phyloP scores from a whole-genome alignment of 2,113 vertebrate genomes.

The Pomatostomus ruficeps region DNA sequence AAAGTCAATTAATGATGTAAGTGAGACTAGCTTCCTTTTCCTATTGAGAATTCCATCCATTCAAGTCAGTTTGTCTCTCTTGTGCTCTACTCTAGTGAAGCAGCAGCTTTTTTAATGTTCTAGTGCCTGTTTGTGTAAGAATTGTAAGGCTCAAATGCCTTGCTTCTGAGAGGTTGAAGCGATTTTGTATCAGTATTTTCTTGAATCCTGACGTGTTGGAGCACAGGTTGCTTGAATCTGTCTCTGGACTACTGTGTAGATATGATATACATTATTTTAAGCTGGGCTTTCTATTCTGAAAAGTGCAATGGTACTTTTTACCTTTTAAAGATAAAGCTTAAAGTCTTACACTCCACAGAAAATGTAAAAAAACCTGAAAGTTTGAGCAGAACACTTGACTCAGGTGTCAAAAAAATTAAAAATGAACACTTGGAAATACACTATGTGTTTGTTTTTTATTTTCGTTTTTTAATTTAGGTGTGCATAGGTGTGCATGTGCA shows the following conservation, averaged over 20 bases:
- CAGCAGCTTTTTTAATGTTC: neutral
- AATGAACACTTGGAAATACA: neutral
- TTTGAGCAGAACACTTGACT: neutral
- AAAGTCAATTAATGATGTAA: neutral
- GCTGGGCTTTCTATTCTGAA: neutral
- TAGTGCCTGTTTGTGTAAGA: neutral
- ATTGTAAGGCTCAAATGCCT: neutral
- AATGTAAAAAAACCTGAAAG: neutral
- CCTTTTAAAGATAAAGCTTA: neutral
- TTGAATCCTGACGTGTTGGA: neutral
- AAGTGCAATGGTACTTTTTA: neutral
- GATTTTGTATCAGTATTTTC: neutral
- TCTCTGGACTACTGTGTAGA: neutral
- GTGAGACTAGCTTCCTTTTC: neutral
- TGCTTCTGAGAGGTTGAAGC: neutral
- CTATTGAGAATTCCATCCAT: neutral
- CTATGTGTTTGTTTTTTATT: neutral
- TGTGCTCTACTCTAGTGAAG: neutral
- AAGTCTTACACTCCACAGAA: neutral
- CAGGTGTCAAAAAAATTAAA: neutral
- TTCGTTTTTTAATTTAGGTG: neutral
- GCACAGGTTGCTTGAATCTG: neutral
- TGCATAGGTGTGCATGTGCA: too few relatives aligned
- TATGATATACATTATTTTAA: neutral
- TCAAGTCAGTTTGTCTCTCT: neutral